A percentile compares a stretch with the other conserved stretches of the same genome.
phyloP scores from a whole-genome alignment of 2,797 vertebrate species.

The Toxotes lorentzi region DNA sequence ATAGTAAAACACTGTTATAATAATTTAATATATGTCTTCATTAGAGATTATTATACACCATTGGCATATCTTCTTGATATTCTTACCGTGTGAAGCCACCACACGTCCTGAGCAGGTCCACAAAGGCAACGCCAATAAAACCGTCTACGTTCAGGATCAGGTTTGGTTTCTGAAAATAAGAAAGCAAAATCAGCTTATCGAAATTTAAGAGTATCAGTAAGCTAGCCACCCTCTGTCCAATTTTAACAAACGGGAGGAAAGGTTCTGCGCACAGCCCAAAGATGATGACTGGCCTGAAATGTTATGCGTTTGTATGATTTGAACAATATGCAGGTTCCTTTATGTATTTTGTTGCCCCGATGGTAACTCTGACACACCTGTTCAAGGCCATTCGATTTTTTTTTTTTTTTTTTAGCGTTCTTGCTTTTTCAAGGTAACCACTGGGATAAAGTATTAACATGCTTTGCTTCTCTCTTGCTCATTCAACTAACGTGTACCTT shows the following conservation, averaged over 20 bases:
- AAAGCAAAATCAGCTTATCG: neutral
- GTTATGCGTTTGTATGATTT: neutral
- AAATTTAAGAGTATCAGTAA: neutral
- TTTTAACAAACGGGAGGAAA: neutral
- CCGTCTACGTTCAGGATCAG: constrained; percentile 98
- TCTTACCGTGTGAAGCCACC: constrained; percentile 96
- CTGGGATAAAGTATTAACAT: neutral
- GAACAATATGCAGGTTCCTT: too few relatives aligned
- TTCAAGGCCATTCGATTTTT: neutral
- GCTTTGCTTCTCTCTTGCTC: neutral
- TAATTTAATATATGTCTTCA: neutral
- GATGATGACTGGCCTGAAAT: neutral
- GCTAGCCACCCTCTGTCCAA: neutral
- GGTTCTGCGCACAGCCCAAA: neutral
- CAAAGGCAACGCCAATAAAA: constrained; percentile 95
- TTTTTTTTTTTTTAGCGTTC: neutral
- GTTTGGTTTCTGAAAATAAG: constrained; percentile 92
- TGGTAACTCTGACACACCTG: neutral
- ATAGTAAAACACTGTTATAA: neutral
- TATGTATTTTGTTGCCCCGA: neutral
- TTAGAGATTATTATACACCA: neutral
- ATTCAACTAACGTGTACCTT: constrained; percentile 85
- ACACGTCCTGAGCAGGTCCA: constrained; percentile 94
- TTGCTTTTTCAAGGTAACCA: neutral
- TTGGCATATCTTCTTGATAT: neutral